Percentiles rank a stretch among this genome's conserved stretches.
phyloP scores from a whole-genome alignment of 2,797 vertebrate genomes.

The Lepilemur septentrionalis region DNA sequence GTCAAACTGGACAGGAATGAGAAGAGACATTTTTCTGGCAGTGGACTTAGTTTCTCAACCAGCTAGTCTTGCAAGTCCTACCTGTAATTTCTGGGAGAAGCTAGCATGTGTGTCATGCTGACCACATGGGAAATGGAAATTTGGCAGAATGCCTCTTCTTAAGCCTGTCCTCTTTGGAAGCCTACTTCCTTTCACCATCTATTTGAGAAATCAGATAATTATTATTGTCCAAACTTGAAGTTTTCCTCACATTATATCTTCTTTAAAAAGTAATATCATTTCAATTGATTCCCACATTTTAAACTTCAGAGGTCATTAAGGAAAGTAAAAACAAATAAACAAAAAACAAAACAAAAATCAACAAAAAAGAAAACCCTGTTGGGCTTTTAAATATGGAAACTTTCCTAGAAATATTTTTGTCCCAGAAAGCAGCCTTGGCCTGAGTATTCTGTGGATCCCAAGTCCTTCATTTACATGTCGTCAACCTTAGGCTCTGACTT shows the following conservation, averaged over 20 bases:
- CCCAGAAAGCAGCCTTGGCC: background rate
- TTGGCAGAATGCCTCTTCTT: background rate
- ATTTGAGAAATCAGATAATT: background rate
- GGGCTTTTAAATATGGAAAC: background rate
- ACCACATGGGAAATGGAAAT: accelerated
- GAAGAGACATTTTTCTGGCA: background rate
- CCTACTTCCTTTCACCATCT: background rate
- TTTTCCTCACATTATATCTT: background rate
- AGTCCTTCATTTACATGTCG: background rate
- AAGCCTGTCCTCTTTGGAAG: background rate
- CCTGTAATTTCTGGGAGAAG: background rate
- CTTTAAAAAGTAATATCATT: background rate
- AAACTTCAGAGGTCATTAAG: background rate
- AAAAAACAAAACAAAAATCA: too few relatives aligned
- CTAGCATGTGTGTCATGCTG: too few relatives aligned
- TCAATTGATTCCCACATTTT: background rate
- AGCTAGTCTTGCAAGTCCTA: background rate
- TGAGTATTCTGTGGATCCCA: background rate
- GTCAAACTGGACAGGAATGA: background rate
- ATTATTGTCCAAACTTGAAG: background rate
- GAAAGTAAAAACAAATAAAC: background rate
- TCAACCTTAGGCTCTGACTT: background rate
- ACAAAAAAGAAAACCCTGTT: background rate
- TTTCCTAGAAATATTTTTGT: background rate
- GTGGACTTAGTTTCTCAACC: background rate